These are phyloP conservation scores for Neopelma chrysocephalum DNA, from an alignment of 2,797 vertebrate species.

Conservation along the genomic window DNA sequence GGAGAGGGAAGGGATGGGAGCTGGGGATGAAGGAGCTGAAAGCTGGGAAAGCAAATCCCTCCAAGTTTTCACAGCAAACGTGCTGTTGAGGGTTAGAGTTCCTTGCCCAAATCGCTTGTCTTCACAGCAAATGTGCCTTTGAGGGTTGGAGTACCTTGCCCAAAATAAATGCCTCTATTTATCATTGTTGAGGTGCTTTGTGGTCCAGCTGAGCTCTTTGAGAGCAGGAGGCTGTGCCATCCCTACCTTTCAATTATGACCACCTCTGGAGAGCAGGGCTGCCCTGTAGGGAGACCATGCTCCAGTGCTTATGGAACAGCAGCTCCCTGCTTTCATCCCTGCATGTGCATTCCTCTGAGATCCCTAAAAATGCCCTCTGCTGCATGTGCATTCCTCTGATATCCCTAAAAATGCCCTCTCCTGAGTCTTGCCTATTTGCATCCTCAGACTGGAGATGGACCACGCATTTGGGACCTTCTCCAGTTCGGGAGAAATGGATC, in stretches of 20 bases:
- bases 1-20: background rate
- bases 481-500: background rate
- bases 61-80: background rate
- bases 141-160: background rate
- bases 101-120: background rate
- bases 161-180: slow-evolving; percentile 71
- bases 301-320: slow-evolving; percentile 43
- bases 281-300: background rate
- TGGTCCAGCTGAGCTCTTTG: slow-evolving; percentile 46
- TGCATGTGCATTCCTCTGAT: background rate
- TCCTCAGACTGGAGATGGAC: background rate
- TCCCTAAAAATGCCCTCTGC: background rate
- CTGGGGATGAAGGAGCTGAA: background rate
- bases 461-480: background rate
- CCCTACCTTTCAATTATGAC: slow-evolving; percentile 54
- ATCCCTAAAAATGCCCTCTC: background rate
- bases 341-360: rapidly evolving
- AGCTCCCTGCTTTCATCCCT: background rate
- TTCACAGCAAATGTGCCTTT: no score
- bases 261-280: slow-evolving; percentile 24
- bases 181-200: slow-evolving; percentile 63
- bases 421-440: rapidly evolving
- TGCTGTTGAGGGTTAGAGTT: background rate
- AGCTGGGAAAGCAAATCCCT: background rate
- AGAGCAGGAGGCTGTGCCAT: background rate